A percentile compares a stretch with the other conserved stretches of the same genome.
These are phyloP conservation scores for Pedionomus torquatus DNA, from an alignment of 2,113 vertebrate genomes.

Conservation along the genomic window DNA sequence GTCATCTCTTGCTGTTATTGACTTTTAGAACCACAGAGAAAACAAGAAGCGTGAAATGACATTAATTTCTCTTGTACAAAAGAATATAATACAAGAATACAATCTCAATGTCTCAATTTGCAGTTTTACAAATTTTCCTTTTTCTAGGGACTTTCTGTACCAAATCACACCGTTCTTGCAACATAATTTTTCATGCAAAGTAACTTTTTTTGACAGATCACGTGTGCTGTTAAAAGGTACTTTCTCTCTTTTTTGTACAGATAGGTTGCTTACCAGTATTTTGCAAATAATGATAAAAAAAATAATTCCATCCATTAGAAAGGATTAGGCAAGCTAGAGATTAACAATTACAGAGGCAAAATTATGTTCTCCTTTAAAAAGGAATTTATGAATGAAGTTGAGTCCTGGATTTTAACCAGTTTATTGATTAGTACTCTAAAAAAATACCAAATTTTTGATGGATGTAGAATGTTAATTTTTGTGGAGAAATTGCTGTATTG, in stretches of 20 bases:
- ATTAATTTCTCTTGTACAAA: background rate
- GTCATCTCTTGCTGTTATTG: background rate
- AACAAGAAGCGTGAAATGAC: background rate
- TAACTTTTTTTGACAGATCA: background rate
- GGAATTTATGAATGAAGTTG: background rate
- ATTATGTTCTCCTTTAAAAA: background rate
- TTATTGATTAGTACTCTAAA: background rate
- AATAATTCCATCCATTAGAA: background rate
- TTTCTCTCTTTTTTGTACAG: background rate
- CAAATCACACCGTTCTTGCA: background rate
- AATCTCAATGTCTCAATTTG: background rate
- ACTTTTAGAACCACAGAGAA: background rate
- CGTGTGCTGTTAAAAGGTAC: background rate
- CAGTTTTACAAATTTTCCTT: background rate
- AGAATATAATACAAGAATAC: no score
- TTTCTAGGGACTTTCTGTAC: background rate
- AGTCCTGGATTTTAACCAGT: background rate
- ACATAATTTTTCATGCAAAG: background rate
- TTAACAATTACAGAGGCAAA: background rate
- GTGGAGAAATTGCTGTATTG: background rate
- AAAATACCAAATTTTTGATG: background rate
- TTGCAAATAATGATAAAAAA: background rate
- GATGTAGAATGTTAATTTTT: background rate
- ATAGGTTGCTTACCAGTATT: background rate
- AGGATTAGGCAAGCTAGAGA: background rate